These are phyloP conservation scores for Cariama cristata DNA, from an alignment of 2,113 vertebrate species.

Conservation along the genomic window DNA sequence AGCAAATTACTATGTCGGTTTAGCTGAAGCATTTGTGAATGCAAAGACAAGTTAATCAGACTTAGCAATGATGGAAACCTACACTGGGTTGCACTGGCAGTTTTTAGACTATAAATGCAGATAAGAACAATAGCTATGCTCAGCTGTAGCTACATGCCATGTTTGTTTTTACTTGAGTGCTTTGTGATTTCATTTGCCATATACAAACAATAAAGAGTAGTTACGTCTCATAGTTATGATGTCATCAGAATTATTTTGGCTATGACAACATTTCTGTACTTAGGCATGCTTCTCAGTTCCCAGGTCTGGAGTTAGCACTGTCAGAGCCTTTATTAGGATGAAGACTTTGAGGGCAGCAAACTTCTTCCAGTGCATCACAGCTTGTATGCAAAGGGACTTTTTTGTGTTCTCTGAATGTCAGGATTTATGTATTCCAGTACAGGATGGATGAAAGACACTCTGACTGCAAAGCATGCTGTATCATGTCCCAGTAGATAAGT, in stretches of 20 bases:
- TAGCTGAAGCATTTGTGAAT: background rate
- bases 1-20: background rate
- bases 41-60: background rate
- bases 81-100: rapidly evolving
- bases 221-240: background rate
- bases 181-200: background rate
- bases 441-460: background rate
- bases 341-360: background rate
- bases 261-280: background rate
- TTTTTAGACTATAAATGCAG: background rate
- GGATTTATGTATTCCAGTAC: background rate
- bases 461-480: background rate
- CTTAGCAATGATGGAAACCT: background rate
- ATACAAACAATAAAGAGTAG: background rate
- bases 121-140: background rate
- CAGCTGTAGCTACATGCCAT: background rate
- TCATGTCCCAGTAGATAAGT: background rate
- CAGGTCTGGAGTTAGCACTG: background rate
- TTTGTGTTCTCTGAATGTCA: background rate
- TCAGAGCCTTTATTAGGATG: background rate
- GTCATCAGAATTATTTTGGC: background rate
- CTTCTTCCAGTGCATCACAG: background rate
- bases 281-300: background rate
- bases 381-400: background rate
- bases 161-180: background rate